Evolutionary conservation across 1,140 invertebrate genomes (phyloP), one percentile per base, ranked within the genome.

Genomic region (Bombus waltoni): DNA sequence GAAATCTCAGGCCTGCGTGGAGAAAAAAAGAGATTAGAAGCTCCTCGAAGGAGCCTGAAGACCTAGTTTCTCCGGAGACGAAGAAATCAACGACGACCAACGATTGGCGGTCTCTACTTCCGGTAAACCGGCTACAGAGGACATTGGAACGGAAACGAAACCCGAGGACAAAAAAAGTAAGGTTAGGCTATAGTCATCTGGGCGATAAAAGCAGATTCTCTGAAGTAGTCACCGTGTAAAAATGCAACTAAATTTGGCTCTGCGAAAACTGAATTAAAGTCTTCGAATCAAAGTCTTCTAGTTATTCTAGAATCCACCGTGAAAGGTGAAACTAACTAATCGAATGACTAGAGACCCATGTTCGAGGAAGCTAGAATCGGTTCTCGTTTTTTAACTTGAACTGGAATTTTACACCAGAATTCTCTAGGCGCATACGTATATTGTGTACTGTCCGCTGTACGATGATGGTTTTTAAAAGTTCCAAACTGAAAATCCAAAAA

Each of bases 131-230:
- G 38, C 71, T n/a, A 81, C 71, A 13, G 92, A 92, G 68, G 91
- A 93, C 53, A 80, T 94, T 18, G 87, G 94, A 35, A 90, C 75
- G 95, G 96, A 90, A 95, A 95, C 84, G 74, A 91, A 85, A 88
- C 89, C 80, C 13, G 74, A 82, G 35, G 86, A 87, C 71, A 88
- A 87, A 53, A 85, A 87, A 71, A 59, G 82, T n/a, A 91, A 91
- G 78, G 25, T 82, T 8, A 84, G 40, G 66, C 97, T 8, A 97
- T 97, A 90, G 96, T 97, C 89, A 97, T 98, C 80, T 97, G 88
- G 97, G 97, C 88, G 97, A 98, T 94, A 97, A 97, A 91, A 97
- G 96, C 92, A 95, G 97, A 81, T 97, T 97, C 92, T 97, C 97
- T 10, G 97, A 98, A 93, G 97, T 97, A 94, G 97, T 97, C 72